phyloP scores from a whole-genome alignment of 2,888 invertebrate genomes.

The Harpalus rubripes region DNA sequence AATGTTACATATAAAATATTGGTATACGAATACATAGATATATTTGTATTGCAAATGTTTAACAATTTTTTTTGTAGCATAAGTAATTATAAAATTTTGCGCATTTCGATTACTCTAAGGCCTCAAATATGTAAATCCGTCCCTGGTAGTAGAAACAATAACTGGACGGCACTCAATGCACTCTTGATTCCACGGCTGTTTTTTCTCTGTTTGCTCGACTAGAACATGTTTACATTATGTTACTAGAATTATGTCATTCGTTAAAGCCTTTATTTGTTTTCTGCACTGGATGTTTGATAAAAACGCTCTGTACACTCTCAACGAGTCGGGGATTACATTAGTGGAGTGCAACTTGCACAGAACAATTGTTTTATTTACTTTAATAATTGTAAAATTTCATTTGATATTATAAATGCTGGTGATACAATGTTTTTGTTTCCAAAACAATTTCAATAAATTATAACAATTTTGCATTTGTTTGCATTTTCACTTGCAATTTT shows the following conservation, averaged over 20 bases:
- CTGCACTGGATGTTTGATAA: conserved; percentile 4
- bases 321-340: background rate
- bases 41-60: too few relatives aligned
- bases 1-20: too few relatives aligned
- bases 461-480: background rate
- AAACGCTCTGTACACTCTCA: background rate
- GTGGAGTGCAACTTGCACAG: background rate
- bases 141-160: conserved; percentile 54
- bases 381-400: conserved; percentile 1
- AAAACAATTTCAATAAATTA: background rate
- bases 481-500: background rate
- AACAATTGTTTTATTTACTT: background rate
- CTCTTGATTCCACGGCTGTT: conserved; percentile 27
- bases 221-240: conserved; percentile 26
- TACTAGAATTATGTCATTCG: conserved; percentile 35
- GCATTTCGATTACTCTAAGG: too few relatives aligned
- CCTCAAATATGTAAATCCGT: background rate
- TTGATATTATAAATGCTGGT: background rate
- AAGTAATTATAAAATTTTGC: too few relatives aligned
- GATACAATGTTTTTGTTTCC: background rate
- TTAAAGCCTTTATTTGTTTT: background rate
- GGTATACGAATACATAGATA: too few relatives aligned
- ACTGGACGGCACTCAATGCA: conserved; percentile 33
- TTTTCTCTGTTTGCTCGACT: background rate
- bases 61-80: too few relatives aligned